These are phyloP conservation scores for Siniperca chuatsi DNA, from an alignment of 2,113 vertebrate genomes.

Conservation along the genomic window DNA sequence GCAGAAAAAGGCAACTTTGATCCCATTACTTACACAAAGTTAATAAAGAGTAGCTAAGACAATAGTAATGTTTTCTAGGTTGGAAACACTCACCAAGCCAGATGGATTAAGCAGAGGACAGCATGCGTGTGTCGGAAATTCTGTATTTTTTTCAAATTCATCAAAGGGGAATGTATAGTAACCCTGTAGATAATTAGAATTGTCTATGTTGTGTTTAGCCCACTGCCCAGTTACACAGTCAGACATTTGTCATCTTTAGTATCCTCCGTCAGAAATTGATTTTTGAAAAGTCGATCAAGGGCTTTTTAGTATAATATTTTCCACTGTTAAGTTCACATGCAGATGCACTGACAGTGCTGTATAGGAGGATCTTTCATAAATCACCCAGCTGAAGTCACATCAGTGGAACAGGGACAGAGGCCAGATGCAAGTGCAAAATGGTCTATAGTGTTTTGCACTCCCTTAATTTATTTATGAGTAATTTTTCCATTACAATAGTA, in stretches of 20 bases:
- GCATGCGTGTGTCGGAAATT: neutral
- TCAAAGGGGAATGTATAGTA: neutral
- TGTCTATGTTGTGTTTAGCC: neutral
- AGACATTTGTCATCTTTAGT: neutral
- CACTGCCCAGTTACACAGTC: neutral
- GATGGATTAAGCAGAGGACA: neutral
- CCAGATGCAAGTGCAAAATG: conserved; percentile 10
- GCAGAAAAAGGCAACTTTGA: neutral
- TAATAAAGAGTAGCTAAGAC: neutral
- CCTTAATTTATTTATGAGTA: conserved; percentile 18
- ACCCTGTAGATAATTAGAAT: neutral
- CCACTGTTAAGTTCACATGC: neutral
- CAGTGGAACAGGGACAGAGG: conserved; percentile 10
- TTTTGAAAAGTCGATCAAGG: neutral
- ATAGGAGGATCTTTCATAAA: neutral
- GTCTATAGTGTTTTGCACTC: neutral
- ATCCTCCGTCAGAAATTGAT: neutral
- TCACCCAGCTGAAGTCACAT: conserved; percentile 5
- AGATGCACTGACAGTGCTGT: neutral
- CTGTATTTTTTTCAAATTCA: neutral
- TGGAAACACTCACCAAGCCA: neutral
- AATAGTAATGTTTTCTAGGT: neutral
- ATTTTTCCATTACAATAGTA: conserved; percentile 7
- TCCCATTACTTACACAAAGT: neutral
- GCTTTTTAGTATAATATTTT: neutral